Evolutionary conservation across 2,797 vertebrate species (phyloP).

Genomic region (Melanotaenia trifasciata): DNA sequence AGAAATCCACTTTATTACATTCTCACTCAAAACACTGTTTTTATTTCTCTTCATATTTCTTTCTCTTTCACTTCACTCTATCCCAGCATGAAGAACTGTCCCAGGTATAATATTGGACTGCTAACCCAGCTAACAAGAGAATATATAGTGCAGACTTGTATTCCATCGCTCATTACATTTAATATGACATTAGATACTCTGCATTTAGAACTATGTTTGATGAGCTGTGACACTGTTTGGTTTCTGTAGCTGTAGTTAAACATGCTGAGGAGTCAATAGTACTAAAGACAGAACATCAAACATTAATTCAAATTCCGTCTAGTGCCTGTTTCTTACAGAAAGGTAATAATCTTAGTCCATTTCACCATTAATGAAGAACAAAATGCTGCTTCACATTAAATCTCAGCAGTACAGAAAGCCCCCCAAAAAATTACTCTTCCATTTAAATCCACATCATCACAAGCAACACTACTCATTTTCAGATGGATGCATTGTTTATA

Average conservation of each 20-base stretch:
- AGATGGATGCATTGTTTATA: constrained; percentile 10
- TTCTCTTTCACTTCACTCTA: constrained; percentile 9
- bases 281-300: not conserved
- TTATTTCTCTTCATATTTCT: not conserved
- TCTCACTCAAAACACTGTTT: too few species aligned
- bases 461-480: not conserved
- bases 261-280: constrained; percentile 23
- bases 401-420: not conserved
- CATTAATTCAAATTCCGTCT: not conserved
- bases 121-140: constrained; percentile 42
- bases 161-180: constrained; percentile 52
- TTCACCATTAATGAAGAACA: not conserved
- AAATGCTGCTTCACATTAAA: constrained; percentile 3
- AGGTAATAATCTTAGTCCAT: not conserved
- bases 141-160: constrained; percentile 62
- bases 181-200: constrained; percentile 39
- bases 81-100: not conserved
- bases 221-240: too few species aligned
- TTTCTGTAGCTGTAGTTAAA: constrained; percentile 24
- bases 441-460: not conserved
- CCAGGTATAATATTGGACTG: constrained; percentile 44
- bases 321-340: not conserved
- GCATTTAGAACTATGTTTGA: constrained; percentile 11
- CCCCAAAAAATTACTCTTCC: not conserved
- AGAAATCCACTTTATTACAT: too few species aligned